Base-by-base conservation (phyloP, 2,797 vertebrate genomes). In the Syncerus caffer region DNA sequence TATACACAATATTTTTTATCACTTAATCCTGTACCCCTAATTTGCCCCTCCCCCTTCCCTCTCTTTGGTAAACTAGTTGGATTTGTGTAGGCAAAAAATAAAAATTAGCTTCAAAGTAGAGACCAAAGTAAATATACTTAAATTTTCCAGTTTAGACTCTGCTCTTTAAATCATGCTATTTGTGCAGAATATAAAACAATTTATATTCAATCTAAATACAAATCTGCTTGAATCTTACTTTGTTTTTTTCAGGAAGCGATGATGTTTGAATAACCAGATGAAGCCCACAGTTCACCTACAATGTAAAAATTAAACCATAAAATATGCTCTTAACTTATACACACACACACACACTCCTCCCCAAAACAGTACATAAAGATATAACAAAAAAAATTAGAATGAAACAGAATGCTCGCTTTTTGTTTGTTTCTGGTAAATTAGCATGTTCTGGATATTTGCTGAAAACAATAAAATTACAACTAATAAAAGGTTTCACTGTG, bases 261-360 rank as follows among this genome's bases (percentile, higher is more conserved):
- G 99, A 98, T 6, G 98, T 97, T 95, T 99, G 99, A 97, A 99
- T 98, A 91, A 99, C 99, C 93, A 99, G 98, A 96, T 99, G 99
- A 97, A 99, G 99, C 47, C 99, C 98, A 97, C 98, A 99, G 86
- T 99, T 99, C 92, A 99, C 98, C 99, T 99, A 98, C 53, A 98
- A 98, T 93, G 93, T 62, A 53, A 74, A 98, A 97, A 93, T 79
- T 57, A 97, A 97, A 83, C 50, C 82, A 89, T 97, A 96, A 97
- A 97, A 96, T 82, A 55, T 92, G 90, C 15, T 96, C 84, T 95
- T 94, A 7, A 96, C 12, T 4, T 16, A 97, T 42, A 19, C 3
- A 50, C n/a, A 82, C 34, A 89, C 34, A 89, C 23, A 57, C 55
- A 96, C 2, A 82, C 2, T 7, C 7, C 29, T n/a, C 47, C 74